Base-by-base conservation (phyloP, 2,888 invertebrate species). In the Apamea epomidion region DNA sequence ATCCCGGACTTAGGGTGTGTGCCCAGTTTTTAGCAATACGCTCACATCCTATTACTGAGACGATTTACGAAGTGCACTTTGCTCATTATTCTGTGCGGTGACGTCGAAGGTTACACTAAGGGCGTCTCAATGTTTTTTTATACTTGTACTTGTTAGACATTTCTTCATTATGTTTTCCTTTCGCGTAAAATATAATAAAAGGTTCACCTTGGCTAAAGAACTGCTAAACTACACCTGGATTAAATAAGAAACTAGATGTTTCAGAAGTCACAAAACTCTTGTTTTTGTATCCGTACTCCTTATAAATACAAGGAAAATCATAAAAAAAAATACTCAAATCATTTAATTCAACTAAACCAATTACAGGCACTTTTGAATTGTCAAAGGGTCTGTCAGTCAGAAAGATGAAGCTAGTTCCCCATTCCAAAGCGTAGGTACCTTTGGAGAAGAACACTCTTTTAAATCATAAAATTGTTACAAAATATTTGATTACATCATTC, bases 51-150 rank as follows among this genome's bases (percentile, higher is more conserved):
- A 18, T 29, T 64, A 64, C 81, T 54, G 68, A 70, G 48, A 76
- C 42, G 48, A 81, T 76, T 76, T 82, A 82, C 69, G 76, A 58
- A 76, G 76, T 76, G 70, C 65, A 81, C 12, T 10, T 45, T 45
- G 45, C 45, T 45, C 45, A 78, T 78, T 83, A 78, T 82, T 78
- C 73, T 60, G 32, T 32, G 45, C 12, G 21, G 48, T 6, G 7
- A 72, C 37, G 58, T 67, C 25, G 58, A 32, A 70, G 14, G 37
- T 37, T 6, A 37, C 37, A 37, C 37, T 4, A 14, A 45, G 48
- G 14, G 48, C 10, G 10, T 45, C 45, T 45, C 45, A 10, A 8
- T 82, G 65, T 65, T 82, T 64, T 58, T 58, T n/a, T n/a, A n/a
- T n/a, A n/a, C n/a, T n/a, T 70, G 58, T 25, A 25, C 21, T 32